Conservation (phyloP, 2,113 vertebrate species). For the Calyptomena viridis region DNA sequence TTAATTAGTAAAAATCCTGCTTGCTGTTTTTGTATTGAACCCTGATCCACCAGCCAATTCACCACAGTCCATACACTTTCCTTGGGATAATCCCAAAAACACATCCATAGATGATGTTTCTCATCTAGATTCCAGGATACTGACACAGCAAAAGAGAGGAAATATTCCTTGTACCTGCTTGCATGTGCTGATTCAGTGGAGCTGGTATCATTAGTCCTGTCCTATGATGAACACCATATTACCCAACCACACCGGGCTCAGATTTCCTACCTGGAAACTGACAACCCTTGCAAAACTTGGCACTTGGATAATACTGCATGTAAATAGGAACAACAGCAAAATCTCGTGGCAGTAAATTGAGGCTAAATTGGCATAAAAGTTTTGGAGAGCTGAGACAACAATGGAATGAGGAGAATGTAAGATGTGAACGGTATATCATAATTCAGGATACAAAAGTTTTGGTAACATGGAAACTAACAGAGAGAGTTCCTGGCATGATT, state of each 20-base stretch:
- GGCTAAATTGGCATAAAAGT: neutral
- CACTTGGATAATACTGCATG: neutral
- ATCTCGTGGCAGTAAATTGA: neutral
- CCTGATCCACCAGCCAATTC: neutral
- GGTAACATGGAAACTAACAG: neutral
- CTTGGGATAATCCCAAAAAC: neutral
- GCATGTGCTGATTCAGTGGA: neutral
- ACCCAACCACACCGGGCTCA: neutral
- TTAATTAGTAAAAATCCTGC: neutral
- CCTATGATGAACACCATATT: neutral
- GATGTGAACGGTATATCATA: neutral
- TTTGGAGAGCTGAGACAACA: neutral
- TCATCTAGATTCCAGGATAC: neutral
- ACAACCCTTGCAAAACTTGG: neutral
- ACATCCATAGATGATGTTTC: neutral
- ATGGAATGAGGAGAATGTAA: neutral
- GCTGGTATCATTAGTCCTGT: neutral
- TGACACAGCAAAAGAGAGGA: neutral
- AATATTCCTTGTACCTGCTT: neutral
- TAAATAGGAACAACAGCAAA: neutral
- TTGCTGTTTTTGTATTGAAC: neutral
- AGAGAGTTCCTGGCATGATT: conserved; percentile 4
- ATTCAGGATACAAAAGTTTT: neutral
- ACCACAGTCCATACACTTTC: neutral
- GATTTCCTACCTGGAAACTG: neutral